A percentile compares a stretch with the other conserved stretches of the same genome.
Evolutionary conservation across 1,140 invertebrate species (phyloP).

Genomic region (Neoseiulus cucumeris): DNA sequence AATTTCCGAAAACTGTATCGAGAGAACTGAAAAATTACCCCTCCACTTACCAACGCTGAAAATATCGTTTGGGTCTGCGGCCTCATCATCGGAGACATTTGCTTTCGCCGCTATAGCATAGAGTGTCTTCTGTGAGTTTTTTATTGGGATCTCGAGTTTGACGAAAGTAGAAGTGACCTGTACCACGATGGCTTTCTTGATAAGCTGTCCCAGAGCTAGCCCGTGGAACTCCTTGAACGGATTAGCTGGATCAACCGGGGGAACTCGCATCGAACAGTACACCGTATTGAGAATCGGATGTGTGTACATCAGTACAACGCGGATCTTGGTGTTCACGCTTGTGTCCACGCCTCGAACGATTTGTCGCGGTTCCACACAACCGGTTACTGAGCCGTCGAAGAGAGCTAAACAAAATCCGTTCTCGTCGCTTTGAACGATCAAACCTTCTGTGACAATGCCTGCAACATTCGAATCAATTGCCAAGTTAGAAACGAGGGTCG

Average conservation of each 20-base stretch:
- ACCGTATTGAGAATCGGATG: slow-evolving; percentile 3
- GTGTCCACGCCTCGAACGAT: background rate
- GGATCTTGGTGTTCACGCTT: background rate
- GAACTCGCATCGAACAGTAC: background rate
- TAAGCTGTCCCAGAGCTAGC: background rate
- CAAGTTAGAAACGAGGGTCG: too few relatives aligned
- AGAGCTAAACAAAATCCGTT: background rate
- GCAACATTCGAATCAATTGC: background rate
- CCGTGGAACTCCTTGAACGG: background rate
- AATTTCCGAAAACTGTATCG: too few relatives aligned
- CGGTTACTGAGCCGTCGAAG: background rate
- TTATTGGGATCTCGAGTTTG: background rate
- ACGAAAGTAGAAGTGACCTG: background rate
- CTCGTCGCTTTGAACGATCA: background rate
- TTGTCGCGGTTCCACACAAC: background rate
- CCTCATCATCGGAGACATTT: background rate
- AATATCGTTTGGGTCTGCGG: background rate
- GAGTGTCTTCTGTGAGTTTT: background rate
- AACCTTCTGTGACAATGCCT: background rate
- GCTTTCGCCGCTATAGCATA: background rate
- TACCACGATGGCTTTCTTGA: background rate
- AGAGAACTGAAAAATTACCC: too few relatives aligned
- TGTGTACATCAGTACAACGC: background rate
- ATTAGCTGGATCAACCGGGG: background rate
- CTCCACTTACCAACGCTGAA: background rate